These are phyloP conservation scores for Dasyornis broadbenti DNA, from an alignment of 2,113 vertebrate genomes.

Conservation along the genomic window DNA sequence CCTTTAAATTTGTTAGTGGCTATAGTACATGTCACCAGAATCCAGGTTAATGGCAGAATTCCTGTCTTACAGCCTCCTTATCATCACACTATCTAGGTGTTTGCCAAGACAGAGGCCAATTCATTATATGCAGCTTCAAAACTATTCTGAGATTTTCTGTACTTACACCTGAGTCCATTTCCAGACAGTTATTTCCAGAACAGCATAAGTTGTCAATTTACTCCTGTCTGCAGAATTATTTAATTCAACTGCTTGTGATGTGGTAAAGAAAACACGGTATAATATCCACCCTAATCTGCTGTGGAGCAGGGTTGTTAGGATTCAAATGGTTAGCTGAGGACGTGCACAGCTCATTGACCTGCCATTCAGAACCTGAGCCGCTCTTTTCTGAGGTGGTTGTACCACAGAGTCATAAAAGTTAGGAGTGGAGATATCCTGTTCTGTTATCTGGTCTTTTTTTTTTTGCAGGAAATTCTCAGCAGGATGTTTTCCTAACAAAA, in stretches of 20 bases:
- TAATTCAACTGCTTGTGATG: not conserved
- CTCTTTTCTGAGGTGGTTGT: not conserved
- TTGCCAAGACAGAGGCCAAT: not conserved
- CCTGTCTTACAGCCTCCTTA: not conserved
- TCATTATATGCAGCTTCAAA: not conserved
- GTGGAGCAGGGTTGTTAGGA: not conserved
- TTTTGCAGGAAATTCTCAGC: slow-evolving; percentile 26
- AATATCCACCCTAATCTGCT: not conserved
- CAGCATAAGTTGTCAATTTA: not conserved
- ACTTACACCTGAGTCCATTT: accelerated
- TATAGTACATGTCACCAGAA: not conserved
- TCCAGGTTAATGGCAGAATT: not conserved
- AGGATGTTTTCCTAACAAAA: slow-evolving; percentile 58
- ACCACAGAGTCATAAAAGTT: not conserved
- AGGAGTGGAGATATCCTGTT: slow-evolving; percentile 46
- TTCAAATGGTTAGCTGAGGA: not conserved
- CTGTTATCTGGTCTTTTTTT: not conserved
- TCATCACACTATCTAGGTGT: not conserved
- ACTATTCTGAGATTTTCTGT: not conserved
- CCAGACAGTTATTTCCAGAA: not conserved
- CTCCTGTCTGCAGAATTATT: not conserved
- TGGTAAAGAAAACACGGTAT: not conserved
- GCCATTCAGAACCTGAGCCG: not conserved
- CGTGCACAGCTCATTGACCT: not conserved
- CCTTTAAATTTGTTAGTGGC: not conserved